Conservation (phyloP, 2,797 vertebrate species). For the Acrossocheilus wenchowensis region DNA sequence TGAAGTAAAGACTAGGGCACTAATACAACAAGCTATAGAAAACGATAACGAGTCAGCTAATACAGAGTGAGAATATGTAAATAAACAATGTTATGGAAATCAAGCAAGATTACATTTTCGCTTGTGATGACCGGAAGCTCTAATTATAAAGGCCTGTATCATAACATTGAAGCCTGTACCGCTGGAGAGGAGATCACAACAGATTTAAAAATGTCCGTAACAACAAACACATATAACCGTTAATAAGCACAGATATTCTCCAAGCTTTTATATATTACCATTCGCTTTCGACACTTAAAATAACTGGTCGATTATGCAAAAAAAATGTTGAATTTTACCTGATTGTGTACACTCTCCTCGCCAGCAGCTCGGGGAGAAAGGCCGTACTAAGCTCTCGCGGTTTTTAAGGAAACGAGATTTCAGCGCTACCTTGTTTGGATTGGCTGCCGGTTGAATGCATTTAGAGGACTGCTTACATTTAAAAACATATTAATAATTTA, state of each 20-base stretch:
- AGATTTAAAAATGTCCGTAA: background rate
- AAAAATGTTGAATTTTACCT: conserved; percentile 40
- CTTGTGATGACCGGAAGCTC: conserved; percentile 42
- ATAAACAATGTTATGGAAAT: background rate
- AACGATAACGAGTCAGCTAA: background rate
- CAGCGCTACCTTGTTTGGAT: conserved; percentile 13
- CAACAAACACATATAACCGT: background rate
- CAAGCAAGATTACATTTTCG: background rate
- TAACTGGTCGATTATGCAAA: background rate
- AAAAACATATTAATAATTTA: background rate
- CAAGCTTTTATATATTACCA: background rate
- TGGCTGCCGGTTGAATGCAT: conserved; percentile 6
- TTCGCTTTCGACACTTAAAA: too few relatives aligned
- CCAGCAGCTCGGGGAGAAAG: conserved; percentile 54
- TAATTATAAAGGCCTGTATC: conserved; percentile 58
- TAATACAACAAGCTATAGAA: background rate
- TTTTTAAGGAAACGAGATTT: conserved; percentile 43
- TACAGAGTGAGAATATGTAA: background rate
- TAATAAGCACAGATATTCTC: background rate
- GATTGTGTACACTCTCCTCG: conserved; percentile 30
- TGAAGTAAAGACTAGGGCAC: background rate
- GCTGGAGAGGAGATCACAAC: conserved; percentile 7
- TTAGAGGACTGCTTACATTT: background rate
- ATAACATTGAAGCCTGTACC: conserved; percentile 60
- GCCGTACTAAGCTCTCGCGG: conserved; percentile 51